Evolutionary conservation across 2,113 vertebrate genomes (phyloP).

Genomic region (Salvelinus fontinalis): DNA sequence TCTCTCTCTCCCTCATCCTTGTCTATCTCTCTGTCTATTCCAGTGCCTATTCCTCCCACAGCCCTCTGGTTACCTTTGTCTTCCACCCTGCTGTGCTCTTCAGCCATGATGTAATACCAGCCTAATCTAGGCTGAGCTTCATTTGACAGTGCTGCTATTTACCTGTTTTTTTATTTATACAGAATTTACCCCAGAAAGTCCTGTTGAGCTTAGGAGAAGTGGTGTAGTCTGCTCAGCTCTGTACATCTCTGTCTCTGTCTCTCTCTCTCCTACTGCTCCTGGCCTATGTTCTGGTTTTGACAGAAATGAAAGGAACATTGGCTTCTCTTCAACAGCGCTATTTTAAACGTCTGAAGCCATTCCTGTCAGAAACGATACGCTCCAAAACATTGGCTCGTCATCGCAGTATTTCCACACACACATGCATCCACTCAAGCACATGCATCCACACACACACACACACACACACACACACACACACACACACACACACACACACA

Average conservation of each 20-base stretch:
- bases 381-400: neutral
- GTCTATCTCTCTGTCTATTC: neutral
- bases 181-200: neutral
- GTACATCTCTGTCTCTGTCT: neutral
- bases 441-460: too few species aligned
- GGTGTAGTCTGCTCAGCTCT: neutral
- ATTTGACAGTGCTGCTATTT: neutral
- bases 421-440: too few species aligned
- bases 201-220: neutral
- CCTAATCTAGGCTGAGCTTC: neutral
- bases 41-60: neutral
- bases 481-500: neutral
- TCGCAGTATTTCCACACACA: too few species aligned
- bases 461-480: neutral
- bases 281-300: slow-evolving; percentile 19
- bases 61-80: neutral
- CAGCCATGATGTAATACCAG: neutral
- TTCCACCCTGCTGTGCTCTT: neutral
- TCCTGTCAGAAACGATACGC: slow-evolving; percentile 12
- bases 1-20: neutral
- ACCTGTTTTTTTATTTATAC: neutral
- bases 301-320: slow-evolving; percentile 25
- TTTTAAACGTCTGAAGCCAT: slow-evolving; percentile 27
- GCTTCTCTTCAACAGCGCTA: slow-evolving; percentile 8
- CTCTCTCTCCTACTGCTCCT: slow-evolving; percentile 1